A percentile compares a stretch with the other conserved stretches of the same genome.
Conservation (phyloP, 2,888 invertebrate species). For the Hemaris fuciformis region DNA sequence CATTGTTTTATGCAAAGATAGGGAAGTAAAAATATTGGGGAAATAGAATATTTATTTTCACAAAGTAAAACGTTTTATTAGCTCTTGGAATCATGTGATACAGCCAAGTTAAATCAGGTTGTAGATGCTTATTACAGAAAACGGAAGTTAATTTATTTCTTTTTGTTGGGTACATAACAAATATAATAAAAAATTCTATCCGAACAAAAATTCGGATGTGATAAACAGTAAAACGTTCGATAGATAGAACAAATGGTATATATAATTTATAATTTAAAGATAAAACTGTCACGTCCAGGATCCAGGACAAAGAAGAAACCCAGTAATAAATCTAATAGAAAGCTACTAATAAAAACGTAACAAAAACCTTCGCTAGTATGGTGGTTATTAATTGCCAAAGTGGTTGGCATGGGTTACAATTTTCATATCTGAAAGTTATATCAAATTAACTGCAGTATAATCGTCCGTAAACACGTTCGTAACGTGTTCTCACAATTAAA, state of each 20-base stretch:
- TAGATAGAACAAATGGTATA: too few relatives aligned
- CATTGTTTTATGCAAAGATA: constrained; percentile 14
- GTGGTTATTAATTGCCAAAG: background rate
- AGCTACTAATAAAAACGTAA: background rate
- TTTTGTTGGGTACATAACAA: too few relatives aligned
- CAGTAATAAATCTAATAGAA: background rate
- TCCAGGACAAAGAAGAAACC: background rate
- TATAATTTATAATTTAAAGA: too few relatives aligned
- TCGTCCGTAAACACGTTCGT: constrained; percentile 24
- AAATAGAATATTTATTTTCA: background rate
- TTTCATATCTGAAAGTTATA: constrained; percentile 27
- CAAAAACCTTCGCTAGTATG: background rate
- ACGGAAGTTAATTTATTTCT: too few relatives aligned
- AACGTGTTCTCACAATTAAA: constrained; percentile 69
- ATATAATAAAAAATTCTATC: too few relatives aligned
- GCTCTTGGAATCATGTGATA: too few relatives aligned
- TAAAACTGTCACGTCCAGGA: too few relatives aligned
- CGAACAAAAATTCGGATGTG: too few relatives aligned
- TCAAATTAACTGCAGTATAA: constrained; percentile 55
- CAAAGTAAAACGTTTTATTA: too few relatives aligned
- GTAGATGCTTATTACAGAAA: too few relatives aligned
- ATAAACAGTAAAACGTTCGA: too few relatives aligned
- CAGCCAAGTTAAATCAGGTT: too few relatives aligned
- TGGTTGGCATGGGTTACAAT: constrained; percentile 20
- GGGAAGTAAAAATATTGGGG: background rate